These are phyloP conservation scores for Salminus brasiliensis DNA, from an alignment of 2,113 vertebrate species.

Conservation along the genomic window DNA sequence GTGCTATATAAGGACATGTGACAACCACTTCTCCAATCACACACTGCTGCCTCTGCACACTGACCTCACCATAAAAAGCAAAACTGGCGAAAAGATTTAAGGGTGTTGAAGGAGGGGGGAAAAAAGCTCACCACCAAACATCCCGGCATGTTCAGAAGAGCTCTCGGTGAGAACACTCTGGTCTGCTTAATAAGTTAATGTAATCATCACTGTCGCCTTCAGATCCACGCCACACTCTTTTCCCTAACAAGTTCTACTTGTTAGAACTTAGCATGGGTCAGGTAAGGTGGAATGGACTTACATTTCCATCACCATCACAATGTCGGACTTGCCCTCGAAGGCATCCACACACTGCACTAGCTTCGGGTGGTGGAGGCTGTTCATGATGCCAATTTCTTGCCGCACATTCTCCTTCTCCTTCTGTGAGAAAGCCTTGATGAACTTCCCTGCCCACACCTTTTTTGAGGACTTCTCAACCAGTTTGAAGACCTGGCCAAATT, in stretches of 20 bases:
- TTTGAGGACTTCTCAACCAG: slow-evolving; percentile 91
- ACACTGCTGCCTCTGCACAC: slow-evolving; percentile 24
- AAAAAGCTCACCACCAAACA: slow-evolving; percentile 6
- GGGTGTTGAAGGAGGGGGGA: slow-evolving; percentile 21
- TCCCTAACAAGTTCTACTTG: not conserved
- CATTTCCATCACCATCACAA: slow-evolving; percentile 98
- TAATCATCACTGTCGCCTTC: not conserved
- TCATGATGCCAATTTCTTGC: slow-evolving; percentile 96
- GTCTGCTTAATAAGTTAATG: slow-evolving; percentile 3
- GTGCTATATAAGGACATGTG: slow-evolving; percentile 60
- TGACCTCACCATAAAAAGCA: slow-evolving; percentile 50
- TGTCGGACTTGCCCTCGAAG: slow-evolving; percentile 96
- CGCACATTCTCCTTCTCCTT: slow-evolving; percentile 95
- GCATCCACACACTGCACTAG: slow-evolving; percentile 96
- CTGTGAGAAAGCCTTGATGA: slow-evolving; percentile 94
- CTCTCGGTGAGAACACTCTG: not conserved
- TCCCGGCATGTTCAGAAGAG: not conserved
- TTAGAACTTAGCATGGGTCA: not conserved
- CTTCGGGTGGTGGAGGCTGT: slow-evolving; percentile 95
- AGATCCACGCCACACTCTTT: not conserved
- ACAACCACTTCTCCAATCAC: slow-evolving; percentile 44
- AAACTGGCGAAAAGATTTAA: slow-evolving; percentile 50
- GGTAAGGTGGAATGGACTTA: slow-evolving; percentile 72
- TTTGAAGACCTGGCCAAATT: slow-evolving; percentile 98
- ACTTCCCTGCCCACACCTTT: slow-evolving; percentile 98